Percentiles rank a stretch among this genome's conserved stretches.
Evolutionary conservation across 2,797 vertebrate species (phyloP).

Genomic region (Linurgus olivaceus): DNA sequence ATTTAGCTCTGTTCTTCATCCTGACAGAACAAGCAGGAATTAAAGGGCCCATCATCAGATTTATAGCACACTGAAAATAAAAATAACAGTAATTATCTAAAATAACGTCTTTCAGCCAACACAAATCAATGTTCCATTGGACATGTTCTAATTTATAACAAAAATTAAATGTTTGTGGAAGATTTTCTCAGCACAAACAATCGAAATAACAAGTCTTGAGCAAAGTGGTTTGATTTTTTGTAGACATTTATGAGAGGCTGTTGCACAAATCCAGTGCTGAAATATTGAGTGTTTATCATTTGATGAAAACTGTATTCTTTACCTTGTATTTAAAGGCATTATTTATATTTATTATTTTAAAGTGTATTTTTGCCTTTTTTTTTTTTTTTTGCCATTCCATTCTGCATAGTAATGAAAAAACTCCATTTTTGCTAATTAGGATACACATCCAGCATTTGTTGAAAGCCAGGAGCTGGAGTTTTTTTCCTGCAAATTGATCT

Average conservation of each 20-base stretch:
- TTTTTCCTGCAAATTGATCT: background rate
- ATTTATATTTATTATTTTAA: background rate
- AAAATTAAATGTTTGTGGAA: background rate
- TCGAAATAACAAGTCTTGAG: background rate
- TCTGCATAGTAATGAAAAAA: background rate
- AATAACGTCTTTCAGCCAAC: background rate
- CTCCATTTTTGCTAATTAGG: background rate
- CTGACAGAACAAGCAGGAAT: constrained; percentile 10
- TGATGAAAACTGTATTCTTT: background rate
- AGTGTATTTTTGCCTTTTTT: background rate
- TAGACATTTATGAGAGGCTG: background rate
- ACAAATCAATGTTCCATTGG: background rate
- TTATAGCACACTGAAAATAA: background rate
- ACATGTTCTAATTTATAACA: background rate
- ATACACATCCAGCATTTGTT: background rate
- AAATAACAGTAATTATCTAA: background rate
- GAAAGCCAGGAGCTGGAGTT: background rate
- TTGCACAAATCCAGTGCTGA: background rate
- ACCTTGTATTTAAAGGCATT: background rate
- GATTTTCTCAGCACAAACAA: background rate
- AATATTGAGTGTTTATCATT: background rate
- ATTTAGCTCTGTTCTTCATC: constrained; percentile 45
- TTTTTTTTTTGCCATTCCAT: background rate
- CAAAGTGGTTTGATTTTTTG: background rate
- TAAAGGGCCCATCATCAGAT: constrained; percentile 45